phyloP scores from a whole-genome alignment of 2,888 invertebrate genomes.

The Antitype chi region DNA sequence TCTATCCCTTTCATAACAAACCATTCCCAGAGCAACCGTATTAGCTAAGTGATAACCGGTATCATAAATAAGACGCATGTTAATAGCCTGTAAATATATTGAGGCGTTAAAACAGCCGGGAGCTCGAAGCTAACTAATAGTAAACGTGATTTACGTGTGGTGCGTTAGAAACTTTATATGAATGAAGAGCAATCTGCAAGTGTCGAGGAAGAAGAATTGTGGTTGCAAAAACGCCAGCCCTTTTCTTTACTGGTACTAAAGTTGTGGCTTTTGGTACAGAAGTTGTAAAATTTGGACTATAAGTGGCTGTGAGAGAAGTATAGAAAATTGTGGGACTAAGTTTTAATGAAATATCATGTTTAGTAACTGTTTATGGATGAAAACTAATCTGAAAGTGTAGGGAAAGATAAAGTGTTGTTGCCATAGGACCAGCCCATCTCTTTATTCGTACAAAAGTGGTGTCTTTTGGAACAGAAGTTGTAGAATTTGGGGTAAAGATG shows the following conservation, averaged over 20 bases:
- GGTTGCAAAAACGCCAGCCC: conserved; percentile 4
- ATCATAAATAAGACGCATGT: conserved; percentile 73
- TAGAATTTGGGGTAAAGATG: background rate
- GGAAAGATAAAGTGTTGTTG: conserved; percentile 10
- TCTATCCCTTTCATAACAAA: conserved; percentile 13
- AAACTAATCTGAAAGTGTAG: conserved; percentile 44
- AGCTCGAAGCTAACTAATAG: conserved; percentile 70
- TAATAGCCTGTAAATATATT: conserved; percentile 79
- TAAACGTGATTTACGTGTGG: conserved; percentile 71
- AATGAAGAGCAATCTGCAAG: conserved; percentile 53
- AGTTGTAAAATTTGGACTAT: background rate
- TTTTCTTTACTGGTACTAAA: background rate
- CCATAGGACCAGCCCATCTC: conserved; percentile 1
- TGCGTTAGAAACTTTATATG: conserved; percentile 42
- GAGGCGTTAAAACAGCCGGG: conserved; percentile 75
- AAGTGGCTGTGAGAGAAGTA: background rate
- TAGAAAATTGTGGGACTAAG: no score
- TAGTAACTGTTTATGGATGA: conserved; percentile 42
- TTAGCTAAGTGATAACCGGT: conserved; percentile 66
- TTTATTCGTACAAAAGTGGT: background rate
- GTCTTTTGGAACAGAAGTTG: background rate
- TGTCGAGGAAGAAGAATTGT: conserved; percentile 30
- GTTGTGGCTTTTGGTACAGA: background rate
- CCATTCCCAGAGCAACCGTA: conserved; percentile 31
- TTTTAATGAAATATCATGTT: background rate